Percentiles rank a stretch among this genome's conserved stretches.
Evolutionary conservation across 2,797 vertebrate species (phyloP).

Genomic region (Chiloscyllium punctatum): DNA sequence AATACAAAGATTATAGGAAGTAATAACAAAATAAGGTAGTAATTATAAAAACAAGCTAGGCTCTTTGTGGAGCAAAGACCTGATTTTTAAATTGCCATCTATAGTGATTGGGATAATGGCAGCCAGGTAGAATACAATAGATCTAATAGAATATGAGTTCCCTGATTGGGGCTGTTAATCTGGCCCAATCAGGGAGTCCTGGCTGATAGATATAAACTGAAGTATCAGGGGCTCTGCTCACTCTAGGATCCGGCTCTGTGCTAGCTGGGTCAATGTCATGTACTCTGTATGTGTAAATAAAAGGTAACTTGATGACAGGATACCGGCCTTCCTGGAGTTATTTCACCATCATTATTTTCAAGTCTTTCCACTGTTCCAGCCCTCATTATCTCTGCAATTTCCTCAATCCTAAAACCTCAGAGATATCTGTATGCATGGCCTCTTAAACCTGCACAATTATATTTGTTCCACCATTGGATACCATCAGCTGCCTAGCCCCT

Average conservation of each 20-base stretch:
- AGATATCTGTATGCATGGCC: background rate
- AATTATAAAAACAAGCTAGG: background rate
- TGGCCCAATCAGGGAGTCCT: too few species aligned
- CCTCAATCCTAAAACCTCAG: background rate
- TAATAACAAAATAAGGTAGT: background rate
- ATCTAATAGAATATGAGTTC: too few species aligned
- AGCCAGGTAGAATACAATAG: too few species aligned
- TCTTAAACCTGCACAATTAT: background rate
- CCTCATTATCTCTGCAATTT: background rate
- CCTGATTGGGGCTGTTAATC: too few species aligned
- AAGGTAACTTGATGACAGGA: too few species aligned
- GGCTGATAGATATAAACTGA: too few species aligned
- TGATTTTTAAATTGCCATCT: background rate
- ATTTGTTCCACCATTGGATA: background rate
- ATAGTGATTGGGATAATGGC: too few species aligned
- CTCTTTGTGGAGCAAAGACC: background rate
- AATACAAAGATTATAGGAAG: background rate
- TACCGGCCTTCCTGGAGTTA: too few species aligned
- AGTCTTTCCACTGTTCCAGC: background rate
- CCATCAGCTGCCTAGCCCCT: background rate
- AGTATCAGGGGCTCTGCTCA: too few species aligned
- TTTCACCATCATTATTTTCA: background rate
- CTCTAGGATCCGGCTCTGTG: too few species aligned
- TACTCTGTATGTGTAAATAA: too few species aligned
- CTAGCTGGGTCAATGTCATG: too few species aligned